Percentiles rank a stretch among this genome's conserved stretches.
These are phyloP conservation scores for Timandra comae DNA, from an alignment of 2,888 invertebrate genomes.

Conservation along the genomic window DNA sequence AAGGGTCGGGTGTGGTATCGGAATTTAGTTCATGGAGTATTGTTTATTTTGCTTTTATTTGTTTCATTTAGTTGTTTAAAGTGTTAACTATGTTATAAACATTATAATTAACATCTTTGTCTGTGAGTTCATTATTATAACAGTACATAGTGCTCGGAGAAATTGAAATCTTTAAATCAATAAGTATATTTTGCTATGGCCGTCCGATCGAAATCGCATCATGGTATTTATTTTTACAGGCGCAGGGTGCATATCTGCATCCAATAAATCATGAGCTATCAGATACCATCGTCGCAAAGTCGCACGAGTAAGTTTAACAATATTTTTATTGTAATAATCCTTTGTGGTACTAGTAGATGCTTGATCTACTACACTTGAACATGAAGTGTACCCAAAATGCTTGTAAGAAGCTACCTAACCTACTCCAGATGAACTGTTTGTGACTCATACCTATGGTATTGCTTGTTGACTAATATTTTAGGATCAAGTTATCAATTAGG, in stretches of 20 bases:
- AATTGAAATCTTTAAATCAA: constrained; percentile 33
- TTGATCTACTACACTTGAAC: too few species aligned
- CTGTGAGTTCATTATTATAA: too few species aligned
- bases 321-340: too few species aligned
- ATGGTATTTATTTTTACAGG: constrained; percentile 63
- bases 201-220: constrained; percentile 3
- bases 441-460: constrained; percentile 47
- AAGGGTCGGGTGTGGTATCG: constrained; percentile 58
- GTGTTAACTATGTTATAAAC: background rate
- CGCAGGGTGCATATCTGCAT: constrained; percentile 79
- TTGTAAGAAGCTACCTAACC: constrained; percentile 2
- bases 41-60: constrained; percentile 62
- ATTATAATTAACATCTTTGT: background rate
- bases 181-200: constrained; percentile 23
- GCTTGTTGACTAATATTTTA: constrained; percentile 10
- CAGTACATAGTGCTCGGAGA: background rate
- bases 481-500: constrained; percentile 1
- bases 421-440: constrained; percentile 19
- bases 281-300: constrained; percentile 87
- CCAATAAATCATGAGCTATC: constrained; percentile 89
- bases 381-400: background rate
- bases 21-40: constrained; percentile 63
- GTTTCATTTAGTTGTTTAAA: background rate
- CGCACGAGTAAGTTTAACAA: constrained; percentile 89
- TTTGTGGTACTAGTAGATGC: too few species aligned